A percentile compares a stretch with the other conserved stretches of the same genome.
These are phyloP conservation scores for Pygoscelis adeliae DNA, from an alignment of 2,113 vertebrate species.

Conservation along the genomic window DNA sequence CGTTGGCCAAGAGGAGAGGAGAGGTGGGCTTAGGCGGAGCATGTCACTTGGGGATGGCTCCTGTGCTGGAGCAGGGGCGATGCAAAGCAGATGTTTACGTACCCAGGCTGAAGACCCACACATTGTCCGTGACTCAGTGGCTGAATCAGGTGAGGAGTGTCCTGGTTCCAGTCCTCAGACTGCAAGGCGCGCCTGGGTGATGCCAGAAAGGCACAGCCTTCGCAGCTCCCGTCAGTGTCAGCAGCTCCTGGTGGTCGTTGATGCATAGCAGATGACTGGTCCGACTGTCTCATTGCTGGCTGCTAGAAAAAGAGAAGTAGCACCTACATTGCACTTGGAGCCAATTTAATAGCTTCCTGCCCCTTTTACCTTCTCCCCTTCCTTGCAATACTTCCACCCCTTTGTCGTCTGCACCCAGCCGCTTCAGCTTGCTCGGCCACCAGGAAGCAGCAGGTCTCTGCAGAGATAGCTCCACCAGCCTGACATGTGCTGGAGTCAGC, in stretches of 20 bases:
- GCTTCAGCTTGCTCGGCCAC: background rate
- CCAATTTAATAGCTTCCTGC: background rate
- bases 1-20: background rate
- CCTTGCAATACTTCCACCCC: background rate
- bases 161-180: background rate
- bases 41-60: background rate
- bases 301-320: background rate
- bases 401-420: background rate
- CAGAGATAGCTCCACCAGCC: background rate
- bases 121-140: background rate
- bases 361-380: background rate
- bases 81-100: background rate
- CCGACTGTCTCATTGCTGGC: background rate
- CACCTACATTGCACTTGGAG: background rate
- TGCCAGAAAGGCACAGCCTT: background rate
- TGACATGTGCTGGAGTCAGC: background rate
- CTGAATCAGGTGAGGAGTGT: background rate
- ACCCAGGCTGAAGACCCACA: background rate
- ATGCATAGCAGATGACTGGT: background rate
- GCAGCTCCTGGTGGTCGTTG: background rate
- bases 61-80: background rate
- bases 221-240: accelerated
- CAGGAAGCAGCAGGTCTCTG: background rate
- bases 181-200: background rate
- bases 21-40: background rate